These are phyloP conservation scores for Oryzias celebensis DNA, from an alignment of 2,113 vertebrate genomes.

Conservation along the genomic window DNA sequence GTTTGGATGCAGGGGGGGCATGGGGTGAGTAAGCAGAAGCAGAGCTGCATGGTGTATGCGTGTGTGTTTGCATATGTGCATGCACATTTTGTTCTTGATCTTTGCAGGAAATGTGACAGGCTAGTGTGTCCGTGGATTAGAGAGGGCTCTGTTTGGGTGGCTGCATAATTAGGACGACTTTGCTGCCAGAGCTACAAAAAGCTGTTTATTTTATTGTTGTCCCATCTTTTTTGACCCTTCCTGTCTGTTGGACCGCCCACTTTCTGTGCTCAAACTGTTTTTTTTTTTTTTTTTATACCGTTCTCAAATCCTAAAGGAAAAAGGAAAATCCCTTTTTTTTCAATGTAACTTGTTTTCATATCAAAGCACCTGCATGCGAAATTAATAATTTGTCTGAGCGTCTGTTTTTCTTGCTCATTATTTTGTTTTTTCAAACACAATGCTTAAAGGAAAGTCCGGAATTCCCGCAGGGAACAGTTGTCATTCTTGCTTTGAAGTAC, in stretches of 20 bases:
- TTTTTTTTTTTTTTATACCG: neutral
- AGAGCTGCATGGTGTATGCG: neutral
- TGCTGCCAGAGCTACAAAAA: constrained; percentile 57
- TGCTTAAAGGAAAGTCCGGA: neutral
- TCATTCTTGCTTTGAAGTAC: constrained; percentile 51
- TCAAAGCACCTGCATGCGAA: neutral
- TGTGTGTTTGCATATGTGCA: constrained; percentile 4
- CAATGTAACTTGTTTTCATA: neutral
- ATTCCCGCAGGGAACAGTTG: constrained; percentile 29
- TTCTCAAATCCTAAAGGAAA: neutral
- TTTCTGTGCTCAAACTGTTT: neutral
- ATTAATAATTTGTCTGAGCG: neutral
- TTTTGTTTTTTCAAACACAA: constrained; percentile 5
- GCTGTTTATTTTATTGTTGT: constrained; percentile 31
- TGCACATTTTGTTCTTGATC: constrained; percentile 44
- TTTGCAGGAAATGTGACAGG: constrained; percentile 57
- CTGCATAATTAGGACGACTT: constrained; percentile 75
- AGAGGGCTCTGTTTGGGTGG: constrained; percentile 65
- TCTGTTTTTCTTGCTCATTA: neutral
- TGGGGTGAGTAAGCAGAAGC: constrained; percentile 30
- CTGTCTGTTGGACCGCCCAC: neutral
- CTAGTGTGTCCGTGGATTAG: constrained; percentile 63
- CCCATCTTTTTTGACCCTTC: neutral
- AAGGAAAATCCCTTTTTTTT: neutral
- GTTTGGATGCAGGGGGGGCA: neutral